Conservation (phyloP, 2,888 invertebrate genomes). For the Orchesellides sinensis region DNA sequence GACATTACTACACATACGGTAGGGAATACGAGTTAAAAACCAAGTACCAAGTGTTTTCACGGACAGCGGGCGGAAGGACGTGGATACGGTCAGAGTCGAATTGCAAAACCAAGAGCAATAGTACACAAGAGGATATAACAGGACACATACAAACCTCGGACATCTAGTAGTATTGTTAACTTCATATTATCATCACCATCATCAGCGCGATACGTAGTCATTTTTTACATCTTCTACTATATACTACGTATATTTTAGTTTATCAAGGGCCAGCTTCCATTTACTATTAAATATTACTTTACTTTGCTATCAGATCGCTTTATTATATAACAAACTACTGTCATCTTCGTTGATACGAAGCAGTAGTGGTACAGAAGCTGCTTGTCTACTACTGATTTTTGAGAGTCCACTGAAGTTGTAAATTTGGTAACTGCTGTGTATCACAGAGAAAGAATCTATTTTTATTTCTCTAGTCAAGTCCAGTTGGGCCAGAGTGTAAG, state of each 20-base stretch:
- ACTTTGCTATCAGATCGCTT: constrained; percentile 27
- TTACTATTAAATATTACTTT: neutral
- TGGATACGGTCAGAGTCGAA: constrained; percentile 22
- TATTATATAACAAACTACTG: constrained; percentile 27
- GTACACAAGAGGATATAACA: neutral
- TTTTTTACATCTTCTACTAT: neutral
- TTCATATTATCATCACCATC: constrained; percentile 20
- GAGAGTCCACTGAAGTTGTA: neutral
- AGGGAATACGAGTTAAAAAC: constrained; percentile 8
- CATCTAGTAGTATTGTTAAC: constrained; percentile 8
- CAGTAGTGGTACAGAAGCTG: neutral
- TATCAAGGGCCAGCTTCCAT: neutral
- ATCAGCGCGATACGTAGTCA: too few species aligned
- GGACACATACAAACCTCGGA: too few species aligned
- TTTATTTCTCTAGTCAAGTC: too few species aligned
- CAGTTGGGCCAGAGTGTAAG: constrained; percentile 1
- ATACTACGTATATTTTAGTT: neutral
- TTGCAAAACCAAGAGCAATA: constrained; percentile 3
- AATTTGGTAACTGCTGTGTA: neutral
- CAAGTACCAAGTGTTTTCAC: constrained; percentile 23
- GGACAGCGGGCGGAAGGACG: constrained; percentile 11
- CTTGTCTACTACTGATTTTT: too few species aligned
- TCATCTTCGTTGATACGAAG: neutral
- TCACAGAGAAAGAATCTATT: too few species aligned
- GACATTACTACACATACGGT: constrained; percentile 33